These are phyloP conservation scores for Frankliniella intonsa DNA, from an alignment of 2,888 invertebrate genomes.

Conservation along the genomic window DNA sequence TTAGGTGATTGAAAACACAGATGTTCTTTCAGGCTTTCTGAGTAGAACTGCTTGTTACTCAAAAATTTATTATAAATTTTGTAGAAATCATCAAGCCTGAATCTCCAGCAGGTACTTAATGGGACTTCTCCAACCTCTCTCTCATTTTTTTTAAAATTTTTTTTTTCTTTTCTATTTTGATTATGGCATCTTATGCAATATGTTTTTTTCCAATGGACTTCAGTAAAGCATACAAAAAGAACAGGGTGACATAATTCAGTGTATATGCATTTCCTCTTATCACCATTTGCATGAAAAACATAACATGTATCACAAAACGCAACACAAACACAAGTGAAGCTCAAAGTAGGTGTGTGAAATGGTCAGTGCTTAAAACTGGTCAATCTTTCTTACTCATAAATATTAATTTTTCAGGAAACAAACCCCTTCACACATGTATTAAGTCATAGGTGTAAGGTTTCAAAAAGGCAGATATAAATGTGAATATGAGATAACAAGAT, in stretches of 20 bases:
- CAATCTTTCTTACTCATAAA: background rate
- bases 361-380: background rate
- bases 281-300: background rate
- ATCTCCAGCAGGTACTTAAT: background rate
- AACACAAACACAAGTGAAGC: background rate
- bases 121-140: background rate
- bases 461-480: background rate
- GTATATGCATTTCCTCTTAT: background rate
- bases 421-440: background rate
- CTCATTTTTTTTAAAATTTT: background rate
- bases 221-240: background rate
- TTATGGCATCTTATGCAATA: constrained; percentile 1
- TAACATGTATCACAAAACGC: background rate
- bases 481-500: constrained; percentile 15
- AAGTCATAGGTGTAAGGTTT: background rate
- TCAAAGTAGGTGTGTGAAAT: background rate
- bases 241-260: background rate
- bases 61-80: background rate
- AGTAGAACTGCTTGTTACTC: background rate
- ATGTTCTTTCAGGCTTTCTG: background rate
- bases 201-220: background rate
- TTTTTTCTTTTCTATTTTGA: background rate
- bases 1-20: background rate
- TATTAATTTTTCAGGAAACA: background rate
- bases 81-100: background rate